Evolutionary conservation across 2,113 vertebrate species (phyloP).

Genomic region (Pseudorhombus dupliciocellatus): DNA sequence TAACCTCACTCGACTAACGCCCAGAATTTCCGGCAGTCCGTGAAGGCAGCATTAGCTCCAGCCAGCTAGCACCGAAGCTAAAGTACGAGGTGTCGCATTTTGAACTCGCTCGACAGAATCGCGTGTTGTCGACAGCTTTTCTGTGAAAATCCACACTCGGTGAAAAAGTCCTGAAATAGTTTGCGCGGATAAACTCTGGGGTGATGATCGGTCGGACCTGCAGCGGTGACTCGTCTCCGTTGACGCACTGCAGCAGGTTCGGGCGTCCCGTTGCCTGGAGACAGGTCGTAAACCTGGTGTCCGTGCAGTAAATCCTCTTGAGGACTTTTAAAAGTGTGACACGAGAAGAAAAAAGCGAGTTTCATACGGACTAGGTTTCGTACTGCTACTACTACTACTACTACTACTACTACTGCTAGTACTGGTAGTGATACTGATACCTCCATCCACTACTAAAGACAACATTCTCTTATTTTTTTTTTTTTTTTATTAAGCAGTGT

Average conservation of each 20-base stretch:
- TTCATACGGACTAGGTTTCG: too few relatives aligned
- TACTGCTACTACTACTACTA: too few relatives aligned
- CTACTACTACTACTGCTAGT: too few relatives aligned
- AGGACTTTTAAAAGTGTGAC: too few relatives aligned
- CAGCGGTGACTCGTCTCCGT: slow-evolving; percentile 26
- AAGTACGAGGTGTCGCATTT: neutral
- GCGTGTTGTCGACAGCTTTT: neutral
- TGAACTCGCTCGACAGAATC: neutral
- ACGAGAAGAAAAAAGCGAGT: too few relatives aligned
- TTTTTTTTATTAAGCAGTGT: too few relatives aligned
- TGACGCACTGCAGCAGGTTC: slow-evolving; percentile 77
- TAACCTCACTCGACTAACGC: neutral
- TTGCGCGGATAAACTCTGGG: neutral
- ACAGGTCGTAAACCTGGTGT: slow-evolving; percentile 33
- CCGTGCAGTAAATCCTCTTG: neutral
- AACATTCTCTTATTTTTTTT: too few relatives aligned
- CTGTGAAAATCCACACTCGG: neutral
- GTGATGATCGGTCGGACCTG: neutral
- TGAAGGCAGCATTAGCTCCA: slow-evolving; percentile 38
- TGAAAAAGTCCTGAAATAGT: accelerated
- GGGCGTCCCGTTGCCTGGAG: slow-evolving; percentile 71
- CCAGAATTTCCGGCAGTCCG: neutral
- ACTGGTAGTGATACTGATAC: too few relatives aligned
- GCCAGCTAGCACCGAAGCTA: neutral
- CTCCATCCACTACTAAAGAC: too few relatives aligned